Evolutionary conservation across 2,797 vertebrate genomes (phyloP).

Genomic region (Darevskia nairensis): DNA sequence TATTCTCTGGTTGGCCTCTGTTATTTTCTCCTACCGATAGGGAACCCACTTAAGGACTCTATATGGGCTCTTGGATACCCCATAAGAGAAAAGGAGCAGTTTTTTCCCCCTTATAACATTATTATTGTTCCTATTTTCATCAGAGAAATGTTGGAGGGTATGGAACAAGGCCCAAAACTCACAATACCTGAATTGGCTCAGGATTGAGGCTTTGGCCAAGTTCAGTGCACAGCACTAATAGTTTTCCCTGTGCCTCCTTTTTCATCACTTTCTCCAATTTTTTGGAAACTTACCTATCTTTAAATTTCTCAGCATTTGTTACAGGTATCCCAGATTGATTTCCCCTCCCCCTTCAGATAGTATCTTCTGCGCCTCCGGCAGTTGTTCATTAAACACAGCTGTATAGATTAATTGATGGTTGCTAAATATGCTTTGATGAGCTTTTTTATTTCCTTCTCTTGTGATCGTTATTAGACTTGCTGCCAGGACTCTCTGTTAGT

Average conservation of each 20-base stretch:
- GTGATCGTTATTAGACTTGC: neutral
- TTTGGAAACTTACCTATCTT: neutral
- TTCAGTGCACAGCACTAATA: no score
- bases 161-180: neutral
- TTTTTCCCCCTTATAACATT: no score
- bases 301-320: neutral
- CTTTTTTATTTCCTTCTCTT: neutral
- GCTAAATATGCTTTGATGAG: neutral
- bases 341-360: neutral
- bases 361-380: neutral
- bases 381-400: slow-evolving; percentile 7
- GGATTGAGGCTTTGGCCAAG: neutral
- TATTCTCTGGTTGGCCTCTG: no score
- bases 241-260: no score
- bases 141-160: no score
- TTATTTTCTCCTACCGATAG: no score
- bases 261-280: neutral
- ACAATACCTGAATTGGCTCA: neutral
- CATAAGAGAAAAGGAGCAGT: no score
- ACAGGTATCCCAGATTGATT: neutral
- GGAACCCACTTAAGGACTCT: no score
- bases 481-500: neutral
- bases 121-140: no score
- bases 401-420: neutral
- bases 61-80: no score